phyloP scores from a whole-genome alignment of 1,140 invertebrate species.

The Drosophila nebulosa region DNA sequence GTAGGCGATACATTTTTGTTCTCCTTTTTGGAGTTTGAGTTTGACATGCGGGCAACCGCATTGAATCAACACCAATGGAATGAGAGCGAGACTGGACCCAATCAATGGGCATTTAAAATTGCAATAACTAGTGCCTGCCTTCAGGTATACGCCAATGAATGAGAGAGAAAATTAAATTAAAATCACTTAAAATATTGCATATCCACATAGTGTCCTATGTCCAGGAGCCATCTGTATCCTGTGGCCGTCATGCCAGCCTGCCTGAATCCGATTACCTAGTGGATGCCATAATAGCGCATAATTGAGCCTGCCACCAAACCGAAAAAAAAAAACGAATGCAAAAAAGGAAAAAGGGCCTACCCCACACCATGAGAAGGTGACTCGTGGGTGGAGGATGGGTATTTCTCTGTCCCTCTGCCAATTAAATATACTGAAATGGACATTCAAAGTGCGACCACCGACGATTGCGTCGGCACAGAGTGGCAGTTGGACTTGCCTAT shows the following conservation, averaged over 20 bases:
- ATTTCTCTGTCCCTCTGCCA: constrained; percentile 8
- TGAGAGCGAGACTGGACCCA: background rate
- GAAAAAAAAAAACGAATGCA: background rate
- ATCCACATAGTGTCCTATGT: background rate
- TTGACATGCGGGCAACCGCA: constrained; percentile 55
- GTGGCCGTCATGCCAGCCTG: background rate
- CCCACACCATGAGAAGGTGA: background rate
- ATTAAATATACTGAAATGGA: constrained; percentile 30
- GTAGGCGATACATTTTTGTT: constrained; percentile 27
- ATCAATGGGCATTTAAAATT: constrained; percentile 12
- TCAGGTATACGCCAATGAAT: constrained; percentile 8
- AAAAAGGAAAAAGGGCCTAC: constrained; percentile 24
- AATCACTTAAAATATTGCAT: constrained; percentile 73
- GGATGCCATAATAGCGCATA: constrained; percentile 14
- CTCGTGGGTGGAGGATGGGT: background rate
- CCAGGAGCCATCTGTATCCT: constrained; percentile 12
- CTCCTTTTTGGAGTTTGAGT: constrained; percentile 36
- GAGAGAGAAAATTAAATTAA: constrained; percentile 68
- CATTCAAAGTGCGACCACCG: constrained; percentile 15
- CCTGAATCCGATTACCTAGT: constrained; percentile 7
- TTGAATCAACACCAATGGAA: constrained; percentile 43
- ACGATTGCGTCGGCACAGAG: constrained; percentile 9
- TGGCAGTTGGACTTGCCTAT: constrained; percentile 42
- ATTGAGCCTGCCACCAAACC: constrained; percentile 14
- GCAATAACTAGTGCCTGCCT: background rate